Base-by-base conservation (phyloP, 2,113 vertebrate species). In the Panthera uncia region DNA sequence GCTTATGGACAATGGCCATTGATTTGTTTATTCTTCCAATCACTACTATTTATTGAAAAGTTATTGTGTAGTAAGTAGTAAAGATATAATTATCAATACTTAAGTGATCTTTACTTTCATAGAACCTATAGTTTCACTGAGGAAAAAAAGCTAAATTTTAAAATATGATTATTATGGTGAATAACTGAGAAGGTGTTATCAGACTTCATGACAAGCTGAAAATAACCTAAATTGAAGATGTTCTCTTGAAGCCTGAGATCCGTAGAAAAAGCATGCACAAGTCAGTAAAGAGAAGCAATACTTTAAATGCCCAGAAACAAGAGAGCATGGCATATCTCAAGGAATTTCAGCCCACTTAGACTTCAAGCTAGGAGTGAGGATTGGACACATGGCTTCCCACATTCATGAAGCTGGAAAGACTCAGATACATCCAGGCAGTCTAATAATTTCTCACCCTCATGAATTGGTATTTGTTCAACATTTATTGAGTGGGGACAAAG, bases 351-450 rank as follows among this genome's bases (percentile, higher is more conserved):
- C 78, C 84, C 25, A 15, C 1, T 33, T 52, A 50, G 21, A 52
- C 41, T 61, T 89, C 50, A 48, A 0, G 7, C n/a, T 21, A 50
- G 11, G 31, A 50, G 52, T 4, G 23, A 50, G 38, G 4, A 65
- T 36, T 50, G 50, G 11, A 78, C 27, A 94, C 9, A 7, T 5
- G 27, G 38, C 8, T 80, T 74, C 63, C 55, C 78, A 29, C 14
- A 36, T 38, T 52, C 16, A 50, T 11, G 36, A 63, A 23, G 16
- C 4, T 38, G 19, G 7, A 55, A 65, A 71, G 48, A 31, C 41
- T 33, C 21, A 19, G 10, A 3, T 29, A 12, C 15, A 50, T 5
- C 73, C 29, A 27, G 6, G 3, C 5, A 9, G 1, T 21, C 23
- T 88, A 45, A 50, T n/a, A 27, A 45, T 31, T 55, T n/a, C 45